Evolutionary conservation across 2,113 vertebrate genomes (phyloP).

Genomic region (Halcyon malimbica): DNA sequence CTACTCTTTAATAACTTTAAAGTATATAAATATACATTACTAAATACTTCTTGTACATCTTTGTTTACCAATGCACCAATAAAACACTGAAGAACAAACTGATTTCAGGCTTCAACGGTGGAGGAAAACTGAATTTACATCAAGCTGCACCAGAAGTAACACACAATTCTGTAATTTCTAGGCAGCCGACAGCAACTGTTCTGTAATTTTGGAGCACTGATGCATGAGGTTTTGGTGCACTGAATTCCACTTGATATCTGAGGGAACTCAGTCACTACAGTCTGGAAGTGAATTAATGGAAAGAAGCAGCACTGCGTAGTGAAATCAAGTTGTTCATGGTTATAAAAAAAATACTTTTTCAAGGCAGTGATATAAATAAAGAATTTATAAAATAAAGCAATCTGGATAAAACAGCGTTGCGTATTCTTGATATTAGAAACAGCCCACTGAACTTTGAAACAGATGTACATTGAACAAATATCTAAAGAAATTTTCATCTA

Average conservation of each 20-base stretch:
- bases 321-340: not conserved
- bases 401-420: not conserved
- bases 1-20: not conserved
- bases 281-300: not conserved
- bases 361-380: not conserved
- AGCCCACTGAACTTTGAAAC: not conserved
- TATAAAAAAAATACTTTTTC: not conserved
- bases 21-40: not conserved
- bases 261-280: not conserved
- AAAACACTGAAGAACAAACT: not conserved
- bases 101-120: not conserved
- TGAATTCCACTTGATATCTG: not conserved
- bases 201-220: not conserved
- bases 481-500: not conserved
- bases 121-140: not conserved
- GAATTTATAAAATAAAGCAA: not conserved
- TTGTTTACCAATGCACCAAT: not conserved
- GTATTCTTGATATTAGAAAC: not conserved
- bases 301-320: not conserved
- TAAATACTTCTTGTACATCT: not conserved
- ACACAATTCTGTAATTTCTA: not conserved
- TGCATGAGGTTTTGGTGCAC: not conserved
- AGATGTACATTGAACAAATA: not conserved
- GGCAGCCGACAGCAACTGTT: not conserved
- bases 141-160: not conserved